These are phyloP conservation scores for Uria aalge DNA, from an alignment of 2,113 vertebrate species.

Conservation along the genomic window DNA sequence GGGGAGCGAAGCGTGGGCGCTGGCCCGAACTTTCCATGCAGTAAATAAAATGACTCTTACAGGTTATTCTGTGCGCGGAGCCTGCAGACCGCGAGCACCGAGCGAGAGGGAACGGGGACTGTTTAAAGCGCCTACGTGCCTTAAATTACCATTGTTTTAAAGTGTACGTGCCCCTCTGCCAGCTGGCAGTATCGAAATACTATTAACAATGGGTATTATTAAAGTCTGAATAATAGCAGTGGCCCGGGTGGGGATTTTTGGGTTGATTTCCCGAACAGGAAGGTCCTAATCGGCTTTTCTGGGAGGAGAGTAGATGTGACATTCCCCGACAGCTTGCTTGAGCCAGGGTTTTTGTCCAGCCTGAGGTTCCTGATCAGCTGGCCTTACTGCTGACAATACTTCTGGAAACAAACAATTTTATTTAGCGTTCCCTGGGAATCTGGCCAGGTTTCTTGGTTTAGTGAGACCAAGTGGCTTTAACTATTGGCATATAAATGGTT, in stretches of 20 bases:
- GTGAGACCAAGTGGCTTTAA: not conserved
- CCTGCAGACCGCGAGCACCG: fast-evolving
- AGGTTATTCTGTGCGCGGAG: fast-evolving
- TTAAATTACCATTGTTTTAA: fast-evolving
- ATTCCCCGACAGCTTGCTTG: not conserved
- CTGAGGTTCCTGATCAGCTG: not conserved
- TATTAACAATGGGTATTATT: not conserved
- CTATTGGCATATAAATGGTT: not conserved
- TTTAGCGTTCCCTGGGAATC: not conserved
- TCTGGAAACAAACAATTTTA: not conserved
- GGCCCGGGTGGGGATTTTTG: not conserved
- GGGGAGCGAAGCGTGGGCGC: not conserved
- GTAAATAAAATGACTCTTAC: fast-evolving
- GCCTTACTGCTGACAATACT: not conserved
- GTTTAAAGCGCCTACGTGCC: fast-evolving
- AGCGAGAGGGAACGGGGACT: not conserved
- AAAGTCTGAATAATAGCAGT: not conserved
- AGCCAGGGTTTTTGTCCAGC: not conserved
- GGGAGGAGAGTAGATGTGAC: not conserved
- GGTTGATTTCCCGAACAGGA: not conserved
- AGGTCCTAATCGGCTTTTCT: not conserved
- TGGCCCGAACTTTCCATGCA: fast-evolving
- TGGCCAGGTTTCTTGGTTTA: not conserved
- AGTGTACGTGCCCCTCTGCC: not conserved
- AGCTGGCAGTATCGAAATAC: not conserved